Evolutionary conservation across 2,797 vertebrate genomes (phyloP), one percentile per base, ranked within the genome.

Genomic region (Mallotus villosus): DNA sequence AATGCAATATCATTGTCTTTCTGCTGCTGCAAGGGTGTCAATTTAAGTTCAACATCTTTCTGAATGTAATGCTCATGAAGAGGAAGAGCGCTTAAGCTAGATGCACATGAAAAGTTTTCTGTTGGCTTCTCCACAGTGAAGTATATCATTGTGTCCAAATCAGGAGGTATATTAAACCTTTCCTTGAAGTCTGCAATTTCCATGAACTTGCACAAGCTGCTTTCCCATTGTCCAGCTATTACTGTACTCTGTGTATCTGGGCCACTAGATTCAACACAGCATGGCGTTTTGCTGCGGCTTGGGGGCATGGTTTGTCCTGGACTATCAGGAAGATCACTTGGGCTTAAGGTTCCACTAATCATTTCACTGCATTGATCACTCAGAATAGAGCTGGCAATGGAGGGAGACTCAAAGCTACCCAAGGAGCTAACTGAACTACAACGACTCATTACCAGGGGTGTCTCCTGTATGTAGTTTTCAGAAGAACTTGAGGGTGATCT

Each of bases 81-180:
- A 57, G 97, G 96, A 78, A 99, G 86, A 0, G 97, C 98, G 0
- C 97, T 99, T 75, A 99, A 90, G 86, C 98, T 99, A 19, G 98
- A 99, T n/a, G 97, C 98, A 2, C 98, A 99, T 0, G 98, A 99
- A 86, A 99, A 99, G 87, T 99, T 98, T 87, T 99, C 98, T 0
- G 95, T 96, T 0, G 98, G 97, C 77, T 99, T 98, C 92, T 99
- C 98, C 82, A 97, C 96, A 0, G 97, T 99, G 85, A 99, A 99
- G 84, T 98, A 98, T 68, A 99, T 96, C 89, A 97, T 97, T 65
- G 95, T 95, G 71, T 99, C 98, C 58, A 98, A 90, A 75, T 98
- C 98, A 0, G 95, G 93, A 3, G 97, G 96, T 61, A 97, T 92
- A 86, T 95, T 96, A 82, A 97, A 96, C 64, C 96, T 94, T 61